phyloP scores from a whole-genome alignment of 2,113 vertebrate genomes.

The Hemiscyllium ocellatum region DNA sequence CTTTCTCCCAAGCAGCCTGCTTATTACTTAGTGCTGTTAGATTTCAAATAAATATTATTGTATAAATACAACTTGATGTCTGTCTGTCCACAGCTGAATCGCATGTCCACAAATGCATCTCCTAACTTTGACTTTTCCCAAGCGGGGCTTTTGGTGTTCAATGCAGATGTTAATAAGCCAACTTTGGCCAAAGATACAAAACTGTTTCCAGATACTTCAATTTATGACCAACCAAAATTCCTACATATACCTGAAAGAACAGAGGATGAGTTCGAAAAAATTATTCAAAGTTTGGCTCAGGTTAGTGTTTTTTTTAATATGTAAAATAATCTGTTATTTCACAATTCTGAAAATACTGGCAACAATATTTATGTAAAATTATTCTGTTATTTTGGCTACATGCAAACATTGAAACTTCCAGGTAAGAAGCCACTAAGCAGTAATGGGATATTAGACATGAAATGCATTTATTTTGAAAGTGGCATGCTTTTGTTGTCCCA shows the following conservation, averaged over 20 bases:
- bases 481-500: too few relatives aligned
- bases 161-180: constrained; percentile 52
- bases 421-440: too few relatives aligned
- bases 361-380: neutral
- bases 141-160: constrained; percentile 80
- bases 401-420: neutral
- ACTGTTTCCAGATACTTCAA: constrained; percentile 45
- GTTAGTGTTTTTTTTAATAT: constrained; percentile 50
- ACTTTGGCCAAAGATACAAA: constrained; percentile 38
- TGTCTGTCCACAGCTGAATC: constrained; percentile 62
- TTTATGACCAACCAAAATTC: neutral
- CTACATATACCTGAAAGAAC: constrained; percentile 43
- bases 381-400: neutral
- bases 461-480: neutral
- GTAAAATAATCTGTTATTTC: neutral
- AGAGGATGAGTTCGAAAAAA: constrained; percentile 64
- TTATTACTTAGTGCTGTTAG: neutral
- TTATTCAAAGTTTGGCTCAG: constrained; percentile 72
- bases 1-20: neutral
- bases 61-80: neutral
- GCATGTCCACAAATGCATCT: constrained; percentile 64
- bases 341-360: neutral
- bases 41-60: neutral
- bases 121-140: constrained; percentile 81
- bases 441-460: neutral